Base-by-base conservation (phyloP, 1,140 invertebrate species). In the Ectropis grisescens region DNA sequence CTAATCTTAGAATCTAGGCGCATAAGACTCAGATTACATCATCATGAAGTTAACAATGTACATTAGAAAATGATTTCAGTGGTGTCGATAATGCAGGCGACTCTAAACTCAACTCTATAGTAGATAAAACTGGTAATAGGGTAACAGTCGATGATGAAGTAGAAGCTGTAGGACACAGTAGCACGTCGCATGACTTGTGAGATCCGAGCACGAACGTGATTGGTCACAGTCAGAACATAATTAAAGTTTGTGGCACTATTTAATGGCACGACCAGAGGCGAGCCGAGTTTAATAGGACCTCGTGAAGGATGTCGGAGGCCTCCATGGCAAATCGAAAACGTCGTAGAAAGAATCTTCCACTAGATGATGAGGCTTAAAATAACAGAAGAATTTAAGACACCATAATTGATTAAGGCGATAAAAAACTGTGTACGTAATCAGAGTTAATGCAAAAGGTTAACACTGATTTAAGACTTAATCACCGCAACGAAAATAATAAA, bases 181-280 rank as follows among this genome's bases (percentile, higher is more conserved):
- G 76, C 76, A 74, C 67, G 76, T 69, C 59, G 76, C 55, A 79
- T 81, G 76, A 81, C 76, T 79, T 49, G 71, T 60, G 48, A 72
- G 70, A 67, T 43, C 54, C 70, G 71, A 72, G 79, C 72, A 81
- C 72, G 76, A 78, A 64, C 69, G 56, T 70, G 58, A 81, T 81
- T 81, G 76, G 72, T 79, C 74, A 81, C 76, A 79, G 69, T 52
- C 71, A 43, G 62, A 78, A 78, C 65, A 71, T 79, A 81, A 81
- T 81, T 81, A 81, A 81, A 81, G 72, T 81, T 81, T 75, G 74
- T 71, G 71, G 68, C 65, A 72, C 58, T 68, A 67, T 55, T 65
- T 81, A 76, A 79, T 81, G 74, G 74, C 68, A 68, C 75, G 67
- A 78, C 67, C 64, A 61, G 60, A 68, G 58, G 78, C 69, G 72